A percentile compares a stretch with the other conserved stretches of the same genome.
Conservation (phyloP, 1,140 invertebrate species). For the Brachionus asplanchnoidis region DNA sequence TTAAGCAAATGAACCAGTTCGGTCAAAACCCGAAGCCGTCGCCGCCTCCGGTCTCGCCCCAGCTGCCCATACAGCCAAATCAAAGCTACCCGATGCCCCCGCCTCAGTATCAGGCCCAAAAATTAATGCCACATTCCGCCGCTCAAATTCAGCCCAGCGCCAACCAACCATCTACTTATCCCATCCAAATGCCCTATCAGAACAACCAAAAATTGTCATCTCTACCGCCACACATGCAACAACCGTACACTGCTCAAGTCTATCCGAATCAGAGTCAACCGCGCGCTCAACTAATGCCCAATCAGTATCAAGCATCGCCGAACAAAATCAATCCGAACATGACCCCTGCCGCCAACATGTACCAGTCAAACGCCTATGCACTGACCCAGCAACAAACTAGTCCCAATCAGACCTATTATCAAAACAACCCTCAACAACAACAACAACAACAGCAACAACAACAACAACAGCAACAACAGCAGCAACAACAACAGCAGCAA, state of each 20-base stretch:
- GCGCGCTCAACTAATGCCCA: neutral
- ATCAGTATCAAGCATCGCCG: conserved; percentile 13
- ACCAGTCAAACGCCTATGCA: neutral
- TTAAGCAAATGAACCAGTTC: conserved; percentile 1
- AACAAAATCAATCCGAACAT: conserved; percentile 1
- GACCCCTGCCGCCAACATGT: neutral
- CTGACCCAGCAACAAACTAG: conserved; percentile 3
- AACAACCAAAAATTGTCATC: neutral
- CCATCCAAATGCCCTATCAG: neutral
- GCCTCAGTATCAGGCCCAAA: conserved; percentile 1
- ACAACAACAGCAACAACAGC: neutral
- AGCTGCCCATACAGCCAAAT: neutral
- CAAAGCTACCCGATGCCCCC: neutral
- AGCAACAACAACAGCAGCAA: neutral
- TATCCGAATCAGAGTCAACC: neutral
- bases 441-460: neutral
- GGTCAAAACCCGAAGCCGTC: neutral
- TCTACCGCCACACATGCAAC: neutral
- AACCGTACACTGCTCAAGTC: neutral
- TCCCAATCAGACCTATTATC: neutral
- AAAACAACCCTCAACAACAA: neutral
- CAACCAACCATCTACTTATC: neutral
- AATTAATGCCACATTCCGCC: neutral
- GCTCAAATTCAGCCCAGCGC: neutral
- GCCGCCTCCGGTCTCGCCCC: neutral